Base-by-base conservation (phyloP, 2,113 vertebrate species). In the Syngnathus scovelli region DNA sequence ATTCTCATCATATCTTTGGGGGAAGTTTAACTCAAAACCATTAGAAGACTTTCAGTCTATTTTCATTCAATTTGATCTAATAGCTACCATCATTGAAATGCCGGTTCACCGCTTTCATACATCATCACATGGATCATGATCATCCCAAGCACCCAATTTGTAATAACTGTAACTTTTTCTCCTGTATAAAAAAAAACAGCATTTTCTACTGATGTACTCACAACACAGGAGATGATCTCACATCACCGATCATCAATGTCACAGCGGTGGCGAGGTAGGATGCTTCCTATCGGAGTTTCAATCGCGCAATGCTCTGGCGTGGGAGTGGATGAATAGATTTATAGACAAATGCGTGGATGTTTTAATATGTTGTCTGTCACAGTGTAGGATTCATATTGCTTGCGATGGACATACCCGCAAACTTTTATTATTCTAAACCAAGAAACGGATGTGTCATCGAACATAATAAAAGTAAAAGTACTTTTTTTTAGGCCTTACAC, bases 1-100 rank as follows among this genome's bases (percentile, higher is more conserved):
- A 79, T 85, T 85, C 79, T 58, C 80, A 83, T 87, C 69, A 69
- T 67, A 78, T 73, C 54, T 78, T 78, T 65, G 63, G 46, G 61
- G 52, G 77, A 82, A 82, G 78, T 78, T 66, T 78, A 38, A 44
- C 72, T 78, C 60, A 61, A 33, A 15, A 46, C 49, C 48, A 44
- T 70, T 39, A 37, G 37, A 15, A 7, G 62, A 13, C 48, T 68
- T 69, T 60, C 18, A 54, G 56, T 64, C 79, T 1, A 71, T 81
- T 79, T 76, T 49, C 46, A 54, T 49, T 52, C 21, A 49, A 68
- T 76, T 21, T 55, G 66, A 36, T 18, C 43, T 58, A 65, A 77
- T 71, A 33, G 64, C 68, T 61, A 46, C 60, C 72, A 69, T 73
- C 44, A 69, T 41, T 41, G 60, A 70, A 72, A 67, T 69, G 11